Base-by-base conservation (phyloP, 1,140 invertebrate species). In the Teleopsis dalmanni region DNA sequence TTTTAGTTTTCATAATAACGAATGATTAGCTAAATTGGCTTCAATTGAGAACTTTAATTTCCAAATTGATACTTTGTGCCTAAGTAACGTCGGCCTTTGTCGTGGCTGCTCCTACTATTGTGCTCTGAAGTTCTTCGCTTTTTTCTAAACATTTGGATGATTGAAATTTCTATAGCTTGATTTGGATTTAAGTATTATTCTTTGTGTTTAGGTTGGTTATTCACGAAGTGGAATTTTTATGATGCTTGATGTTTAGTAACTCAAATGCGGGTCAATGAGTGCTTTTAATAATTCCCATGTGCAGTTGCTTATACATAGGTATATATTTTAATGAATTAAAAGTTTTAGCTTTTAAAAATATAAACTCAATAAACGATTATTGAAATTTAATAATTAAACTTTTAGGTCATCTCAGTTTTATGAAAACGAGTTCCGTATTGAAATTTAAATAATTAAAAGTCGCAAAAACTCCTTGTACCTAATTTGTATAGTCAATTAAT, bases 1-100 rank as follows among this genome's bases (percentile, higher is more conserved):
- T n/a, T n/a, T n/a, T n/a, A n/a, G 40, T 8, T 18, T 9, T 42
- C 33, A 34, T 27, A 36, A 26, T 27, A 47, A 22, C 35, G 29
- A 47, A 36, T 47, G 35, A 47, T 47, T 47, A 47, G 45, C 35
- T 47, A 36, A 47, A 47, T 47, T 47, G 45, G 45, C 23, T 38
- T 27, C 45, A 47, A 47, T 47, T 47, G 45, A 47, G 22, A 21
- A 47, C 14, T 37, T 38, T n/a, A 47, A 47, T 38, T 29, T 26
- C 21, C 45, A 47, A 47, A 47, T 37, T 47, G 34, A 37, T 38
- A 47, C 45, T 37, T 21, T 37, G 36, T 21, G 14, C 22, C 31
- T 26, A 25, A 43, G 31, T 29, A 33, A 9, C 21, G 31, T 35
- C 23, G 22, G 3, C 5, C 13, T 6, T 7, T 23, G 13, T 41